phyloP scores from a whole-genome alignment of 2,797 vertebrate species.

The Gobionotothen gibberifrons region DNA sequence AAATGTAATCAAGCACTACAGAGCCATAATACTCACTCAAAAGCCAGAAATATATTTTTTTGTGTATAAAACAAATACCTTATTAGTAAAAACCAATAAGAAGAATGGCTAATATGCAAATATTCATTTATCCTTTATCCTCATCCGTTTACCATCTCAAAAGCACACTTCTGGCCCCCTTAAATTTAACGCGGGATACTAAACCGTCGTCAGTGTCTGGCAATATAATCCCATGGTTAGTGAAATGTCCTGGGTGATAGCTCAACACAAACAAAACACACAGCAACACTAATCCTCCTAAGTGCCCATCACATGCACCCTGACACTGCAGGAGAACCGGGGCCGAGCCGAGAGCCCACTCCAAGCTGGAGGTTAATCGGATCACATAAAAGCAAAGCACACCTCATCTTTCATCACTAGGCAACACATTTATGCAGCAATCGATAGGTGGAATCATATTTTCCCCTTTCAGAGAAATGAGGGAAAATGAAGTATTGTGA shows the following conservation, averaged over 20 bases:
- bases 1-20: constrained; percentile 11
- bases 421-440: constrained; percentile 79
- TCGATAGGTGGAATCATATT: constrained; percentile 81
- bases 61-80: background rate
- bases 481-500: constrained; percentile 74
- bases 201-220: constrained; percentile 35
- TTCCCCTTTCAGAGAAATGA: constrained; percentile 80
- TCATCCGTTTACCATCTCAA: constrained; percentile 7
- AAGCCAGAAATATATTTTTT: background rate
- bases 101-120: background rate
- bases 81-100: background rate
- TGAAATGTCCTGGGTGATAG: constrained; percentile 58
- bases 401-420: constrained; percentile 80
- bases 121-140: background rate
- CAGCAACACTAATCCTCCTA: constrained; percentile 72
- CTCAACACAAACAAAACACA: constrained; percentile 72
- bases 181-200: constrained; percentile 49
- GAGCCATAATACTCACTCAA: constrained; percentile 1
- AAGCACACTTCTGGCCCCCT: constrained; percentile 5
- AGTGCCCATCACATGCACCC: constrained; percentile 71
- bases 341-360: constrained; percentile 53
- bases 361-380: constrained; percentile 76
- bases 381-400: constrained; percentile 78
- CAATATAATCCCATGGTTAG: constrained; percentile 64
- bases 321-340: constrained; percentile 62